Conservation (phyloP, 2,113 vertebrate genomes). For the Cynopterus brachyotis region DNA sequence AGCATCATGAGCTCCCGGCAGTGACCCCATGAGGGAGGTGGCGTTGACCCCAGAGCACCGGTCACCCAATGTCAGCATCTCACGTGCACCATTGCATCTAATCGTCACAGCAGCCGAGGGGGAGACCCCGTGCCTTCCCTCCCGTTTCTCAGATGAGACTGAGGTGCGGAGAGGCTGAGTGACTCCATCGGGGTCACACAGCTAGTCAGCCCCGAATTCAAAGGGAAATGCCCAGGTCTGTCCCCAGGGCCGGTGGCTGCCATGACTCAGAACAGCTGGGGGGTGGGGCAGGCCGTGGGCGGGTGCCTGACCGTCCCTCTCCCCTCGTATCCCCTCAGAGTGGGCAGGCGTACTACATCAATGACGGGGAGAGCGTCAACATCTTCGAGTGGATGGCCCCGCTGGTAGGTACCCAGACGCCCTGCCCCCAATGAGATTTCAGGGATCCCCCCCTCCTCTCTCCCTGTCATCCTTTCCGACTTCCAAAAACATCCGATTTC, state of each 20-base stretch:
- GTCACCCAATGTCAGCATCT: not conserved
- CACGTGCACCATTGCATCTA: rapidly evolving
- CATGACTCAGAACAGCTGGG: not conserved
- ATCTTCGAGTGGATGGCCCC: conserved; percentile 94
- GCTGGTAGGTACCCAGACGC: conserved; percentile 84
- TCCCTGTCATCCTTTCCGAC: not conserved
- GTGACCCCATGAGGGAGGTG: not conserved
- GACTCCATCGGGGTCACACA: not conserved
- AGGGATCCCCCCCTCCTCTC: not conserved
- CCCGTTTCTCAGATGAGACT: not conserved
- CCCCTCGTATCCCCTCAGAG: conserved; percentile 83
- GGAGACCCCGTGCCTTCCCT: not conserved
- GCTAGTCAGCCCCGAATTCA: not conserved
- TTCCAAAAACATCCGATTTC: not conserved
- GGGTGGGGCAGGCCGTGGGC: not conserved
- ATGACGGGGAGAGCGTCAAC: conserved; percentile 92
- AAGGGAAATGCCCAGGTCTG: not conserved
- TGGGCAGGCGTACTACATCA: conserved; percentile 94
- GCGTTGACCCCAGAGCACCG: no score
- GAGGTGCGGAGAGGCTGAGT: not conserved
- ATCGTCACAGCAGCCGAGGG: not conserved
- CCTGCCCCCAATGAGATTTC: rapidly evolving
- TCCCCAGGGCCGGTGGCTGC: not conserved
- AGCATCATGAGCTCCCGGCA: not conserved
- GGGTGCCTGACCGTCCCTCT: conserved; percentile 39